These are phyloP conservation scores for Chrysomela aeneicollis DNA, from an alignment of 2,888 invertebrate species.

Conservation along the genomic window DNA sequence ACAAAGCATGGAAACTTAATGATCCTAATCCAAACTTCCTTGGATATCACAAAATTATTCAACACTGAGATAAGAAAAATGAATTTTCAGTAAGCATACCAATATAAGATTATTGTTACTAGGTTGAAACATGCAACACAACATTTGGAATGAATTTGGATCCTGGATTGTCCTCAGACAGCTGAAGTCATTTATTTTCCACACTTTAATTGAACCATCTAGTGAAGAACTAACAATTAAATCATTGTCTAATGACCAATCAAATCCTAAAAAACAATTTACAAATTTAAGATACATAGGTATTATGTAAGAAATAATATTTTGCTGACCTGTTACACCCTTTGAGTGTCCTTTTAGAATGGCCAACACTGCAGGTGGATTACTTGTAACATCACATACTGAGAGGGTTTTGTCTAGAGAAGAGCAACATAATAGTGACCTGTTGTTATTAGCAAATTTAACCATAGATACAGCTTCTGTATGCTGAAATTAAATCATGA, in stretches of 20 bases:
- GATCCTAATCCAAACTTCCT: no score
- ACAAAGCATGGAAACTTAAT: no score
- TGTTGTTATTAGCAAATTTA: conserved; percentile 86
- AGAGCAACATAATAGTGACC: conserved; percentile 79
- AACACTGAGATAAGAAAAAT: no score
- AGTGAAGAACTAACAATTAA: conserved; percentile 79
- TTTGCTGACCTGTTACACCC: conserved; percentile 64
- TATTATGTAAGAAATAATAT: neutral
- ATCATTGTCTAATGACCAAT: conserved; percentile 89
- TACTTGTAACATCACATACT: conserved; percentile 78
- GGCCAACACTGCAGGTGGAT: conserved; percentile 75
- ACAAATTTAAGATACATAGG: no score
- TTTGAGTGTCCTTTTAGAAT: conserved; percentile 78
- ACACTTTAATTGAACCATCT: conserved; percentile 78
- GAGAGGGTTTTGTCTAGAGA: conserved; percentile 82
- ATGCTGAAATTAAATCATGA: conserved; percentile 62
- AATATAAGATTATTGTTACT: conserved; percentile 87
- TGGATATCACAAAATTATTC: no score
- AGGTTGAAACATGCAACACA: conserved; percentile 82
- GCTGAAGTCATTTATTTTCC: conserved; percentile 66
- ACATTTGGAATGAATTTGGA: conserved; percentile 68
- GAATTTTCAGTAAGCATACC: no score
- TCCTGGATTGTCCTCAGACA: conserved; percentile 73
- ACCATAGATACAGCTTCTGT: conserved; percentile 77
- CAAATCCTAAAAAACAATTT: conserved; percentile 67